Evolutionary conservation across 2,888 invertebrate genomes (phyloP).

Genomic region (Gari tellinella): DNA sequence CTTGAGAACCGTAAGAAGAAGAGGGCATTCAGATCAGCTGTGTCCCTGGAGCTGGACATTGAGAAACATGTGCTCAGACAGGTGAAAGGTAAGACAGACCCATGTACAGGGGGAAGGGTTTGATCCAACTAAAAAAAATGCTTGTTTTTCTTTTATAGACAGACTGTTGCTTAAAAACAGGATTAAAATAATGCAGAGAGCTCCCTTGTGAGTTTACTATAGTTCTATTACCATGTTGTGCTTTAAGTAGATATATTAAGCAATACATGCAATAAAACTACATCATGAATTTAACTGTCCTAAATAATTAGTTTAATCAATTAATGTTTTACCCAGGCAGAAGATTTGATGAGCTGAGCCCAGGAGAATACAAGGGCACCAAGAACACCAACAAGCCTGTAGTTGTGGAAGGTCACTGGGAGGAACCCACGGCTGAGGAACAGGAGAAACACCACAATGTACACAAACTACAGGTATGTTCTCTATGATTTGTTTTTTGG

Average conservation of each 20-base stretch:
- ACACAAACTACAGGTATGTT: conserved; percentile 80
- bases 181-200: too few species aligned
- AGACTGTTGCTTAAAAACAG: too few species aligned
- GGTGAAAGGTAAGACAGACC: conserved; percentile 77
- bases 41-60: conserved; percentile 82
- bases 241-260: too few species aligned
- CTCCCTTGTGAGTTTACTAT: too few species aligned
- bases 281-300: too few species aligned
- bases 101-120: too few species aligned
- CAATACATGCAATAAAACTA: too few species aligned
- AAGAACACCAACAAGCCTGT: conserved; percentile 81
- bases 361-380: conserved; percentile 80
- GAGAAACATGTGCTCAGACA: conserved; percentile 83
- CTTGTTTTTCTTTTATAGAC: too few species aligned
- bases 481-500: too few species aligned
- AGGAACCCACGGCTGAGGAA: conserved; percentile 81
- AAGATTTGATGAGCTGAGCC: conserved; percentile 78
- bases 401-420: conserved; percentile 83
- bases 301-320: too few species aligned
- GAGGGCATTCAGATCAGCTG: conserved; percentile 79
- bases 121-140: too few species aligned
- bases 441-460: conserved; percentile 81
- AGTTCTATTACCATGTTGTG: too few species aligned
- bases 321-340: conserved; percentile 70
- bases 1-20: conserved; percentile 78